Conservation (phyloP, 2,888 invertebrate genomes). For the Drosophila fungiperda region DNA sequence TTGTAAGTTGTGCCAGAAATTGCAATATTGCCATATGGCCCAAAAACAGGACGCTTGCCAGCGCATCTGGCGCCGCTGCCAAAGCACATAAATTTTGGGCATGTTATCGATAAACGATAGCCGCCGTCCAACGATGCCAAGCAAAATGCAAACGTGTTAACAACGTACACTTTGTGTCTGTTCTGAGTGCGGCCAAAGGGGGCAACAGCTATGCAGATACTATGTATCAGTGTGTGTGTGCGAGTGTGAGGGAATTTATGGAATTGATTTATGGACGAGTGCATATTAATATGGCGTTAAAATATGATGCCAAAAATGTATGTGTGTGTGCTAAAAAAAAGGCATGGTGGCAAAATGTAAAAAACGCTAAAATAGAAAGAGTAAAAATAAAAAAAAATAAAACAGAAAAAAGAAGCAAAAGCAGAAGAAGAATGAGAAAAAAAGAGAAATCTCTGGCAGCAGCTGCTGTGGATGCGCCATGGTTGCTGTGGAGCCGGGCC, state of each 20-base stretch:
- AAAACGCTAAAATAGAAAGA: neutral
- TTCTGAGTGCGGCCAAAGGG: neutral
- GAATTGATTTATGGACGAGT: slow-evolving; percentile 71
- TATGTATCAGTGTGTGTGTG: slow-evolving; percentile 2
- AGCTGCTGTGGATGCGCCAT: slow-evolving; percentile 43
- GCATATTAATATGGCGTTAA: slow-evolving; percentile 81
- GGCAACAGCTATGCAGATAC: neutral
- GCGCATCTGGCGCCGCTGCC: slow-evolving; percentile 46
- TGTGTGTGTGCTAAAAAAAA: slow-evolving; percentile 51
- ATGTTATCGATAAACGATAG: slow-evolving; percentile 72
- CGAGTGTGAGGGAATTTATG: slow-evolving; percentile 17
- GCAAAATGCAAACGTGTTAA: slow-evolving; percentile 79
- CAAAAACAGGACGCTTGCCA: slow-evolving; percentile 12
- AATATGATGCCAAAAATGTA: slow-evolving; percentile 78
- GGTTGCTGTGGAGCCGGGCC: slow-evolving; percentile 23
- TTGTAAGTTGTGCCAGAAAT: slow-evolving; percentile 9
- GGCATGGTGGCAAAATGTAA: slow-evolving; percentile 3
- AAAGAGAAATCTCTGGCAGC: slow-evolving; percentile 5
- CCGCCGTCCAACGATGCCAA: slow-evolving; percentile 43
- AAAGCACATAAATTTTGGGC: slow-evolving; percentile 59
- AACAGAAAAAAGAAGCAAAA: neutral
- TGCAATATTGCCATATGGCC: slow-evolving; percentile 7
- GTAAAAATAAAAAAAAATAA: slow-evolving; percentile 38
- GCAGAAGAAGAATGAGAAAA: neutral
- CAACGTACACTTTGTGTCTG: slow-evolving; percentile 66